Percentiles rank a stretch among this genome's conserved stretches.
Conservation (phyloP, 2,888 invertebrate species). For the Eueremaeus valkanovi region DNA sequence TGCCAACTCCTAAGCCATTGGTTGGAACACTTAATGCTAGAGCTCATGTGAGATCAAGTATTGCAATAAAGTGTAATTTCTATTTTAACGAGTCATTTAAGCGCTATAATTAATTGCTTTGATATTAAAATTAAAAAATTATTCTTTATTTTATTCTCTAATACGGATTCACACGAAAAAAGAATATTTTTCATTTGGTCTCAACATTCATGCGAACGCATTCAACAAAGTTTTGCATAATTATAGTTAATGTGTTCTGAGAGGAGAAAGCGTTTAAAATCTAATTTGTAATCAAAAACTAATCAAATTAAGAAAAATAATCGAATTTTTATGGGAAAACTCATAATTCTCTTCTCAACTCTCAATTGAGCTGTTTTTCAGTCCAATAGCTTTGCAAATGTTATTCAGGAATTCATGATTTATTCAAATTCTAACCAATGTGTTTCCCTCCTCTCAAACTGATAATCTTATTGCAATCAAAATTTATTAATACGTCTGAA, state of each 20-base stretch:
- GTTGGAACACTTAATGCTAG: not conserved
- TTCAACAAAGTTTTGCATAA: not conserved
- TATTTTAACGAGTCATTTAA: conserved; percentile 10
- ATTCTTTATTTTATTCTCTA: not conserved
- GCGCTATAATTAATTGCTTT: not conserved
- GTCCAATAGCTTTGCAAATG: no score
- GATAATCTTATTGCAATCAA: no score
- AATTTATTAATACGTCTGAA: no score
- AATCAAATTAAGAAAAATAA: not conserved
- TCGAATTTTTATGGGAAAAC: not conserved
- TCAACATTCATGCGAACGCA: not conserved
- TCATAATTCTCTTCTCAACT: not conserved
- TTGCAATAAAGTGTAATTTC: not conserved
- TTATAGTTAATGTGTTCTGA: not conserved
- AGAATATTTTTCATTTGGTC: not conserved
- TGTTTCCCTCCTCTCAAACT: no score
- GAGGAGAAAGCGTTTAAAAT: not conserved
- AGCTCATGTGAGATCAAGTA: not conserved
- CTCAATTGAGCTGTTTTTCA: not conserved
- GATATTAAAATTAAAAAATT: not conserved
- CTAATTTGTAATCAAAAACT: conserved; percentile 11
- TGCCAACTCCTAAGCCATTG: not conserved
- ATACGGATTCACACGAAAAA: not conserved
- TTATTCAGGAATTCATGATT: no score
- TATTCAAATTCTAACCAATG: no score